Percentiles rank a stretch among this genome's conserved stretches.
Conservation (phyloP, 2,113 vertebrate species). For the Crypturellus undulatus region DNA sequence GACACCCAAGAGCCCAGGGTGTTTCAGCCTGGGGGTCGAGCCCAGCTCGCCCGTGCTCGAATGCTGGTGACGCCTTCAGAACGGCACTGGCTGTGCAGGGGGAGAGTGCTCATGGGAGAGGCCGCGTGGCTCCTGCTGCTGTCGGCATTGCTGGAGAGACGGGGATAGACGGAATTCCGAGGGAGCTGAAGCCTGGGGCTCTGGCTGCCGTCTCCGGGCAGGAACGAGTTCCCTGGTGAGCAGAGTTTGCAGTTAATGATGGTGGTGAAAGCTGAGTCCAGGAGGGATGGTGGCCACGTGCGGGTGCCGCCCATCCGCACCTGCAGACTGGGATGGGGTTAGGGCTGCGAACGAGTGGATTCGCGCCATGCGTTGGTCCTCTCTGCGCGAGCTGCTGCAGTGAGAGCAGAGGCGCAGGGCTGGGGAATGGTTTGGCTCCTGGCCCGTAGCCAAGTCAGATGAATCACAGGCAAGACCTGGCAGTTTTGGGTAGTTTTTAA, state of each 20-base stretch:
- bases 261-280: rapidly evolving
- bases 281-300: rapidly evolving
- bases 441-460: background rate
- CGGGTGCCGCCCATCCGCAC: rapidly evolving
- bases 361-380: background rate
- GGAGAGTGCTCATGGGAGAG: rapidly evolving
- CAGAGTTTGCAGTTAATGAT: rapidly evolving
- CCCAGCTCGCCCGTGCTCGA: rapidly evolving
- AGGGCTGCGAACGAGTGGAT: background rate
- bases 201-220: background rate
- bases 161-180: rapidly evolving
- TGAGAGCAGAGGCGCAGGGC: background rate
- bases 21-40: rapidly evolving
- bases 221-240: too few species aligned
- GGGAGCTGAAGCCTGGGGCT: background rate
- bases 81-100: rapidly evolving
- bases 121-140: background rate
- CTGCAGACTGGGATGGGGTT: rapidly evolving
- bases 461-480: background rate
- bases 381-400: rapidly evolving
- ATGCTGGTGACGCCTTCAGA: rapidly evolving
- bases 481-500: background rate
- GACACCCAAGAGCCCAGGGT: rapidly evolving
- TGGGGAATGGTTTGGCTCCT: background rate
- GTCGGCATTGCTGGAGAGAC: rapidly evolving